These are phyloP conservation scores for Cynodonichthys magdalenae DNA, from an alignment of 2,797 vertebrate species.

Conservation along the genomic window DNA sequence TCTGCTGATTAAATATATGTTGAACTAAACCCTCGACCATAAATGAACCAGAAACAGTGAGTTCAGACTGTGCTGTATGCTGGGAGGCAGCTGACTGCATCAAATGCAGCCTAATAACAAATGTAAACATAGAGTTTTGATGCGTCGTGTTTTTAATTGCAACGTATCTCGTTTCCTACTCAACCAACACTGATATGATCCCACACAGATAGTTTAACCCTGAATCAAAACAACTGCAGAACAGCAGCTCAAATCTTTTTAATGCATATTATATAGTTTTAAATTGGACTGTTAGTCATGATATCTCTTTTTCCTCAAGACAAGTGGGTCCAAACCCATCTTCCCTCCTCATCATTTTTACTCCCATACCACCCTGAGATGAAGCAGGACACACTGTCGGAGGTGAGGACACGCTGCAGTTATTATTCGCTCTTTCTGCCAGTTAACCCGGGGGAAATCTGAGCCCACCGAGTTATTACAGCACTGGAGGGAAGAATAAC, in stretches of 20 bases:
- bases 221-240: background rate
- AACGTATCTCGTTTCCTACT: background rate
- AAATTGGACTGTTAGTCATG: background rate
- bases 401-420: background rate
- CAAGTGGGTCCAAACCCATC: background rate
- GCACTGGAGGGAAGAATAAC: conserved; percentile 6
- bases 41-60: background rate
- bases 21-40: no score
- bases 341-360: background rate
- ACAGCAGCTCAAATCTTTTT: background rate
- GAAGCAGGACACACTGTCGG: background rate
- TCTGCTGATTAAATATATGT: no score
- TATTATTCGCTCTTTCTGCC: background rate
- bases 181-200: background rate
- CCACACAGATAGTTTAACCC: background rate
- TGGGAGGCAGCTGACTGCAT: background rate
- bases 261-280: background rate
- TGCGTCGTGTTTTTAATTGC: background rate
- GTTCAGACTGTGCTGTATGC: background rate
- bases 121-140: background rate
- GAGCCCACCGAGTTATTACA: conserved; percentile 1
- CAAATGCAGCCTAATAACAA: conserved; percentile 1
- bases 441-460: conserved; percentile 7
- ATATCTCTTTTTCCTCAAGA: background rate
- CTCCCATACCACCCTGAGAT: background rate